These are phyloP conservation scores for Paracanthobrama guichenoti DNA, from an alignment of 2,113 vertebrate species.

Conservation along the genomic window DNA sequence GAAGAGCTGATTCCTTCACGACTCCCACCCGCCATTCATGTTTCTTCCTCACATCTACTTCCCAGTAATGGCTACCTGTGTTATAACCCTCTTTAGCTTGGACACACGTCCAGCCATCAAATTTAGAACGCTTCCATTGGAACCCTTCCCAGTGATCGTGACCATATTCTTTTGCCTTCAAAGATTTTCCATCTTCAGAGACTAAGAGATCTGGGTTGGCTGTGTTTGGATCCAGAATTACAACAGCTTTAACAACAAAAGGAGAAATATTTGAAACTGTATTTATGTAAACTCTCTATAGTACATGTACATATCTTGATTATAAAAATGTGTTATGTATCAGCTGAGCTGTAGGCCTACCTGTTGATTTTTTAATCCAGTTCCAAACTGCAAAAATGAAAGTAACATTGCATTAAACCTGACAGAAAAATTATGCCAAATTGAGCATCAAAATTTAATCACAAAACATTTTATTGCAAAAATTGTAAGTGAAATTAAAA, in stretches of 20 bases:
- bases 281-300: neutral
- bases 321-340: neutral
- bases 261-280: neutral
- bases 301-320: neutral
- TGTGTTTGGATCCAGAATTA: conserved; percentile 61
- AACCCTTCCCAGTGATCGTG: conserved; percentile 54
- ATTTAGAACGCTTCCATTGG: neutral
- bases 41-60: conserved; percentile 64
- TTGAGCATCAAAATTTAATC: neutral
- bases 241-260: conserved; percentile 66
- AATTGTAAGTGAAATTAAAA: too few relatives aligned
- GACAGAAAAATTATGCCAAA: neutral
- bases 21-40: conserved; percentile 81
- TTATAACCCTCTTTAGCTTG: conserved; percentile 60
- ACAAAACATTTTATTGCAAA: neutral
- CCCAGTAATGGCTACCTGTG: conserved; percentile 68
- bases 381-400: conserved; percentile 47
- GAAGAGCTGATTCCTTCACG: conserved; percentile 69
- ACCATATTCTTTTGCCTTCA: conserved; percentile 46
- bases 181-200: conserved; percentile 72
- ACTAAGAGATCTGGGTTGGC: conserved; percentile 64
- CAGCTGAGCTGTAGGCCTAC: conserved; percentile 19
- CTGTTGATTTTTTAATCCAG: conserved; percentile 45
- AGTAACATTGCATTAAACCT: neutral
- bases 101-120: conserved; percentile 60